Base-by-base conservation (phyloP, 2,797 vertebrate genomes). In the Cheirogaleus major region DNA sequence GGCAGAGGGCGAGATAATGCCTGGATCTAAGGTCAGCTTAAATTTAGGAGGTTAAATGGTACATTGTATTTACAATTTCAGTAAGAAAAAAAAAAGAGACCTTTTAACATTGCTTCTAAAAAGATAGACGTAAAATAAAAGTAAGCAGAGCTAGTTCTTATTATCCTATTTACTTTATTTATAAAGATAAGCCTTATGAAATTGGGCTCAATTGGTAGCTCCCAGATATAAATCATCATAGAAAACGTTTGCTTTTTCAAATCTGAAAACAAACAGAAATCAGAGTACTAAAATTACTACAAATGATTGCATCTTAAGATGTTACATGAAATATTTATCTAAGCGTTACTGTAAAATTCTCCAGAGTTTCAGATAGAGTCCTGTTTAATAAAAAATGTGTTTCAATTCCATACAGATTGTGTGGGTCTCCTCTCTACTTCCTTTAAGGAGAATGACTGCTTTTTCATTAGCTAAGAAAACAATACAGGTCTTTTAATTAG, bases 221-320 rank as follows among this genome's bases (percentile, higher is more conserved):
- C 72, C 89, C 50, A 80, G 88, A 96, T 70, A 95, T 32, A 96
- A 96, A 87, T 93, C 73, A 94, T 75, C 80, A 86, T 7, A 89
- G 93, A 91, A 97, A 96, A 94, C 85, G 70, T 94, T 96, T 96
- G 95, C 92, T 41, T 98, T 79, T 84, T 94, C 38, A 91, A 79
- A 90, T 2, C 95, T 95, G 78, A 95, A 96, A 96, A 96, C 96
- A 98, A 96, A 96, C 80, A 93, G 93, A 55, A 97, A 97, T 94
- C 95, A 96, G 82, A 78, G 89, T 83, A 86, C 75, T 61, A 63
- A 93, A 96, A 94, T 97, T 72, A 94, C 88, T 97, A 89, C 72
- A 93, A 95, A 91, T 67, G 94, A 97, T 8, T 93, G 57, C 73
- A 75, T 95, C 95, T 96, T 95, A 82, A 91, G 75, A 96, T 67